Evolutionary conservation across 2,888 invertebrate species (phyloP).

Genomic region (Meteorus cinctellus): DNA sequence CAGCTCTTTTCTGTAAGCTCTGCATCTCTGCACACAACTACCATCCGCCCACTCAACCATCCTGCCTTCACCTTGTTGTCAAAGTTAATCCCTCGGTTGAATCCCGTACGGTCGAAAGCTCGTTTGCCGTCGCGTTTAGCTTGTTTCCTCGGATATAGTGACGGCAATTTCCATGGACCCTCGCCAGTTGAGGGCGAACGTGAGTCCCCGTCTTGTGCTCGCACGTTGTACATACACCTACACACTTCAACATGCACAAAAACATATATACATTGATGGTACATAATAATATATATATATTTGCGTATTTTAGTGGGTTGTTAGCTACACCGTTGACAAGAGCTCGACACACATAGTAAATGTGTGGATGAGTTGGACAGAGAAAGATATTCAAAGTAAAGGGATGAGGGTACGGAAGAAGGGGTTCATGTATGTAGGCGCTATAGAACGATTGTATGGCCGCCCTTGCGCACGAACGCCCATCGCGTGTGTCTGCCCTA

Average conservation of each 20-base stretch:
- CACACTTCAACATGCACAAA: constrained; percentile 3
- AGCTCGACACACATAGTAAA: background rate
- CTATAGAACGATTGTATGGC: constrained; percentile 10
- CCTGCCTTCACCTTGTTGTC: constrained; percentile 18
- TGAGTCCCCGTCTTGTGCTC: background rate
- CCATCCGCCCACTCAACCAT: no score
- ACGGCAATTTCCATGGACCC: constrained; percentile 21
- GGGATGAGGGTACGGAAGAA: background rate
- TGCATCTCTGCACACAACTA: no score
- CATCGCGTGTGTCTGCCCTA: background rate
- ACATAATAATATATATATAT: constrained; percentile 16
- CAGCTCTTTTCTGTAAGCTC: no score
- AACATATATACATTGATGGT: background rate
- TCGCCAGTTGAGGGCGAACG: background rate
- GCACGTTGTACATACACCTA: background rate
- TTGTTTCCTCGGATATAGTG: constrained; percentile 13
- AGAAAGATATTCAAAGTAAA: background rate
- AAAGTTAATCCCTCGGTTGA: constrained; percentile 29
- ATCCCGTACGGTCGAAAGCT: constrained; percentile 16
- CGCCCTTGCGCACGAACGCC: constrained; percentile 29
- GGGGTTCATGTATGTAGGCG: constrained; percentile 24
- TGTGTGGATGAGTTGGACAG: background rate
- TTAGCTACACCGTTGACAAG: constrained; percentile 32
- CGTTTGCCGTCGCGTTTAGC: constrained; percentile 31
- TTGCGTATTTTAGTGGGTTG: constrained; percentile 30